Conservation (phyloP, 1,140 invertebrate species). For the Drosophila elegans region DNA sequence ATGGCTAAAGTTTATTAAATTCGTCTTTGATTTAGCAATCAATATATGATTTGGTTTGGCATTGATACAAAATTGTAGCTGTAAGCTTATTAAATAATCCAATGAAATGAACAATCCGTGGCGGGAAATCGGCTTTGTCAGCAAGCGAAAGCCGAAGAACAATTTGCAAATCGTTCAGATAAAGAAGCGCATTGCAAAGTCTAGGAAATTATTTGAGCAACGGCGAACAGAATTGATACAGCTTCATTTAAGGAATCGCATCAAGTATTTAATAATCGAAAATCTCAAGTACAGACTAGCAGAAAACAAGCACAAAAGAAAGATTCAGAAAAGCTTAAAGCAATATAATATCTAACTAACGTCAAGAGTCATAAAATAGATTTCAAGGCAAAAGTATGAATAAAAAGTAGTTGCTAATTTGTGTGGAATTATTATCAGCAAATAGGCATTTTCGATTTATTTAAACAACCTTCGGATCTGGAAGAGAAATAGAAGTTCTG, state of each 20-base stretch:
- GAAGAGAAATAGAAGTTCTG: no score
- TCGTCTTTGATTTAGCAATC: conserved; percentile 63
- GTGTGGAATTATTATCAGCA: no score
- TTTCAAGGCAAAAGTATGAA: no score
- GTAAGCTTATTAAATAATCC: conserved; percentile 2
- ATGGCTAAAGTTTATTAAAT: conserved; percentile 56
- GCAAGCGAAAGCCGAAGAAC: background rate
- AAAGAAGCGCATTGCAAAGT: conserved; percentile 14
- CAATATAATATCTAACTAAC: background rate
- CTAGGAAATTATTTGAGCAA: background rate
- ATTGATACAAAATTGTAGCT: conserved; percentile 22
- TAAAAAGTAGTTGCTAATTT: no score
- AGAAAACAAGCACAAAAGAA: accelerated
- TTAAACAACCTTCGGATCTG: no score
- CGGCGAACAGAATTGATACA: conserved; percentile 2
- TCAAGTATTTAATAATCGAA: conserved; percentile 37
- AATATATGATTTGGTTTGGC: conserved; percentile 41
- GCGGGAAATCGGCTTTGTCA: conserved; percentile 21
- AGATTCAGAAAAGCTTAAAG: background rate
- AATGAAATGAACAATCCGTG: conserved; percentile 41
- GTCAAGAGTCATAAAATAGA: no score
- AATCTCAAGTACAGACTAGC: conserved; percentile 4
- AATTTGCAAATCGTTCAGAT: background rate
- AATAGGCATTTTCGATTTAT: no score
- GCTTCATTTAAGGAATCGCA: conserved; percentile 16